Percentiles rank a stretch among this genome's conserved stretches.
These are phyloP conservation scores for Colletes latitarsis DNA, from an alignment of 1,140 invertebrate genomes.

Conservation along the genomic window DNA sequence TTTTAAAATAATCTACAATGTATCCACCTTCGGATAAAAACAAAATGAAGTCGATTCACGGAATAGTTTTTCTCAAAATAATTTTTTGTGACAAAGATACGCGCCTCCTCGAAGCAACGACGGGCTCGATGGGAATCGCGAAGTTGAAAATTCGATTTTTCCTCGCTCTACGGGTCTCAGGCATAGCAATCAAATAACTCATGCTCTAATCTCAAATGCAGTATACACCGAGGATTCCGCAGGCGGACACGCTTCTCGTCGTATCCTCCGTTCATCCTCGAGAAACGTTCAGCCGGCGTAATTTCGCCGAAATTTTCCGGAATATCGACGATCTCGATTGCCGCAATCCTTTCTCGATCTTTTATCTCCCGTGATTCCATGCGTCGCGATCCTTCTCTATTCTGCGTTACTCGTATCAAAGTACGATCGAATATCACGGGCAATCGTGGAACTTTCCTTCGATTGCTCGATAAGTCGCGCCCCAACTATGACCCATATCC, in stretches of 20 bases:
- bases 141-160: slow-evolving; percentile 1
- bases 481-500: slow-evolving; percentile 37
- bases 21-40: background rate
- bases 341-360: too few species aligned
- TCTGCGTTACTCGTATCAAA: background rate
- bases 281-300: background rate
- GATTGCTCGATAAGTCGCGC: slow-evolving; percentile 19
- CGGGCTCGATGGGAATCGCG: too few species aligned
- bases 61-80: background rate
- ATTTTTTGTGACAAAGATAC: background rate
- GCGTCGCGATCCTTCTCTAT: background rate
- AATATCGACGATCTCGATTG: slow-evolving; percentile 2
- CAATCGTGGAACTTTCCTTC: slow-evolving; percentile 9
- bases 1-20: background rate
- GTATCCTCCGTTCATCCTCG: background rate
- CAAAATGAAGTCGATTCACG: background rate
- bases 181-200: background rate
- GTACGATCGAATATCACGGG: slow-evolving; percentile 2
- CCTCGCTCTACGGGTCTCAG: too few species aligned
- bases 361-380: background rate
- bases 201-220: background rate
- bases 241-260: background rate
- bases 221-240: background rate
- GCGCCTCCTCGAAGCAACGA: too few species aligned
- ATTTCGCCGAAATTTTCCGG: slow-evolving; percentile 1